Conservation (phyloP, 2,113 vertebrate species). For the Ceuthmochares aereus region DNA sequence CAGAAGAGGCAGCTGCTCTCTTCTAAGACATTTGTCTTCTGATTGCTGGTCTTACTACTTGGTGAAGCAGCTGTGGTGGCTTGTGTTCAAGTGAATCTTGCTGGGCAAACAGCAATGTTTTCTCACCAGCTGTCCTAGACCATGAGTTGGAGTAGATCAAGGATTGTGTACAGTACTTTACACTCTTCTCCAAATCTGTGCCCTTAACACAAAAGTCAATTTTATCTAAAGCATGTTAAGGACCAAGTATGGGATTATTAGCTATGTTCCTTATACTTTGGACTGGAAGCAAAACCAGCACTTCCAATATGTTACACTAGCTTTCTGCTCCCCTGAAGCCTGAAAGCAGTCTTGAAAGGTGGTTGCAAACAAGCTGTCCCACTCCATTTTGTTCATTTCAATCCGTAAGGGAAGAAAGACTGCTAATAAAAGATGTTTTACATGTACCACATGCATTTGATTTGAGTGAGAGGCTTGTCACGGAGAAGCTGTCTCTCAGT, state of each 20-base stretch:
- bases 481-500: not conserved
- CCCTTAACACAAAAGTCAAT: not conserved
- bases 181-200: not conserved
- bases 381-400: not conserved
- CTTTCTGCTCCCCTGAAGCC: not conserved
- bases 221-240: not conserved
- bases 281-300: not conserved
- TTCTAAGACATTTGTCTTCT: not conserved
- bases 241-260: not conserved
- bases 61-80: not conserved
- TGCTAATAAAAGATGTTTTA: not conserved
- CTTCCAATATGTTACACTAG: not conserved
- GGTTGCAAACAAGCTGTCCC: not conserved
- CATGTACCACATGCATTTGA: not conserved
- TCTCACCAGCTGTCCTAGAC: not conserved
- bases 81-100: not conserved
- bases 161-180: not conserved
- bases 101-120: not conserved
- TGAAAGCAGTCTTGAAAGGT: not conserved
- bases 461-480: not conserved
- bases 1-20: not conserved
- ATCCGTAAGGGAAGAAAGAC: not conserved
- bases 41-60: not conserved
- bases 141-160: not conserved
- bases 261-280: not conserved